Conservation (phyloP, 2,888 invertebrate species). For the Entomobrya proxima region DNA sequence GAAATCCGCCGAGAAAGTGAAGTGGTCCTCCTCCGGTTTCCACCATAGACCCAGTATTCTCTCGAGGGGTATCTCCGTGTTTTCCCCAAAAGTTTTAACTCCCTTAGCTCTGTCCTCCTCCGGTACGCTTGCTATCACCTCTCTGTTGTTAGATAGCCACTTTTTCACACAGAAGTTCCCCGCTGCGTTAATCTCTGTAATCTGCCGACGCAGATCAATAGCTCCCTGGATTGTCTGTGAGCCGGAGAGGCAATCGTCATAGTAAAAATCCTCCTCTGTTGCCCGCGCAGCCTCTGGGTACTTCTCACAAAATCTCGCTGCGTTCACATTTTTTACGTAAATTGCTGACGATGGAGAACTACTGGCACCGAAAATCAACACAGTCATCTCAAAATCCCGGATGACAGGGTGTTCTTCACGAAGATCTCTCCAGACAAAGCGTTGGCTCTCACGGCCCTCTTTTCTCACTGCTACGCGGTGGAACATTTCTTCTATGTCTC, state of each 20-base stretch:
- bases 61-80: too few relatives aligned
- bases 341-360: constrained; percentile 65
- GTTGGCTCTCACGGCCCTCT: constrained; percentile 25
- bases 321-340: constrained; percentile 3
- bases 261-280: constrained; percentile 18
- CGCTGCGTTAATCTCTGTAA: background rate
- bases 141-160: constrained; percentile 7
- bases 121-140: background rate
- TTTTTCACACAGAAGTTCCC: constrained; percentile 39
- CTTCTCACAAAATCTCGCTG: background rate
- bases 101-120: background rate
- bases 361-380: constrained; percentile 57
- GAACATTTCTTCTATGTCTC: constrained; percentile 65
- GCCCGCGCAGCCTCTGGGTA: constrained; percentile 38
- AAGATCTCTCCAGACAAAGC: constrained; percentile 39
- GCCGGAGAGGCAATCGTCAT: constrained; percentile 50
- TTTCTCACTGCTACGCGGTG: constrained; percentile 16
- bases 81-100: too few relatives aligned
- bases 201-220: background rate
- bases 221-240: background rate
- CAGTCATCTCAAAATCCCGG: background rate
- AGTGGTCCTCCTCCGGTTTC: too few relatives aligned
- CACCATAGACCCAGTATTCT: too few relatives aligned
- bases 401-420: background rate
- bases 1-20: too few relatives aligned